Evolutionary conservation across 2,113 vertebrate species (phyloP).

Genomic region (Melanerpes aurifrons): DNA sequence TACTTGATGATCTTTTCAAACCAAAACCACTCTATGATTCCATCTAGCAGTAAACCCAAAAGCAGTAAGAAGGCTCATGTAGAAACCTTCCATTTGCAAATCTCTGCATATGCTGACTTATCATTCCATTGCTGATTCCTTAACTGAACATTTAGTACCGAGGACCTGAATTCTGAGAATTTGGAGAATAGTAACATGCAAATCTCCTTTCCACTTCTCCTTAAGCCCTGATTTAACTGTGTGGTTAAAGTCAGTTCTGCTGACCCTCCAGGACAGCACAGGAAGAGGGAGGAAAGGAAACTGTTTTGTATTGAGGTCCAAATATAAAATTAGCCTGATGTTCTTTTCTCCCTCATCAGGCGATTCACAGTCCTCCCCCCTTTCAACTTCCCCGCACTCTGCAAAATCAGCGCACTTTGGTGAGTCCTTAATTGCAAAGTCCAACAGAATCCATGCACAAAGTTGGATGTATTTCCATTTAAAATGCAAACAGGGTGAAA

Average conservation of each 20-base stretch:
- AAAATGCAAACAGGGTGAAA: not conserved
- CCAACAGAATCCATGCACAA: not conserved
- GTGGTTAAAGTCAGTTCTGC: not conserved
- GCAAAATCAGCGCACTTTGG: not conserved
- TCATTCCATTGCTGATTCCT: not conserved
- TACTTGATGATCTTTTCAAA: too few species aligned
- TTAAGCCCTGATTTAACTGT: not conserved
- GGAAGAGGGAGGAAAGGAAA: conserved; percentile 13
- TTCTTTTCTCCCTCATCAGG: not conserved
- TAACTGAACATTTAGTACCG: not conserved
- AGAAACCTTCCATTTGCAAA: not conserved
- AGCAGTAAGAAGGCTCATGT: not conserved
- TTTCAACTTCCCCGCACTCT: not conserved
- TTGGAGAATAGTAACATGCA: not conserved
- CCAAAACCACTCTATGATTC: too few species aligned
- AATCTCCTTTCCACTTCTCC: not conserved
- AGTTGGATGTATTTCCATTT: not conserved
- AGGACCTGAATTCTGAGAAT: not conserved
- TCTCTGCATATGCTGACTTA: not conserved
- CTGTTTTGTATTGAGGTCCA: not conserved
- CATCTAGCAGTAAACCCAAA: not conserved
- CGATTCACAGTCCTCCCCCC: not conserved
- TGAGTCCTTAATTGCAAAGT: not conserved
- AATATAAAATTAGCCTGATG: not conserved
- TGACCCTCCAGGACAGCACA: not conserved